Evolutionary conservation across 2,888 invertebrate genomes (phyloP).

Genomic region (Caenorhabditis sulstoni): DNA sequence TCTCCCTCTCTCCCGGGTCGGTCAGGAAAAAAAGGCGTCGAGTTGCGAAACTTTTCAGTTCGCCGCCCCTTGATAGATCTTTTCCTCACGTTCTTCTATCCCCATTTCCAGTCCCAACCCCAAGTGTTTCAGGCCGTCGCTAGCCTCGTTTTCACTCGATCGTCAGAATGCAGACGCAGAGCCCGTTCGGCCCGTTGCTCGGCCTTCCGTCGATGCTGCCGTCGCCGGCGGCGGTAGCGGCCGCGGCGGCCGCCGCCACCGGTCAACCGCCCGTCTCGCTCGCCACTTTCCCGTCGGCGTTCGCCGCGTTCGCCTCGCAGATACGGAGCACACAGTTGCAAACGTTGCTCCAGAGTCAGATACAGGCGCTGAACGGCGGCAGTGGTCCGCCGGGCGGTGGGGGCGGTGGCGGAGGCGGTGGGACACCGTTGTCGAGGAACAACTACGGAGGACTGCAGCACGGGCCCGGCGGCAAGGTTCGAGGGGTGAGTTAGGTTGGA

Average conservation of each 20-base stretch:
- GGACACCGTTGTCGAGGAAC: slow-evolving; percentile 30
- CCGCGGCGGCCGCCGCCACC: slow-evolving; percentile 13
- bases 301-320: slow-evolving; percentile 67
- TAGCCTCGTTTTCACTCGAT: no score
- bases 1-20: no score
- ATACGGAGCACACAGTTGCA: slow-evolving; percentile 64
- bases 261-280: slow-evolving; percentile 35
- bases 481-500: slow-evolving; percentile 36
- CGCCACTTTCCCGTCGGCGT: slow-evolving; percentile 65
- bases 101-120: not conserved
- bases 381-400: slow-evolving; percentile 5
- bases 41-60: no score
- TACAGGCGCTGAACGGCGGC: slow-evolving; percentile 52
- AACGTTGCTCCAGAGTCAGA: slow-evolving; percentile 63
- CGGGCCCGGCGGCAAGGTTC: slow-evolving; percentile 31
- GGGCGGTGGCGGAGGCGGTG: slow-evolving; percentile 20
- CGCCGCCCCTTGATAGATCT: no score
- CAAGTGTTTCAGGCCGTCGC: no score
- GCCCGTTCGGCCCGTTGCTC: slow-evolving; percentile 51
- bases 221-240: slow-evolving; percentile 28
- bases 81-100: not conserved
- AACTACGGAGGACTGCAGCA: slow-evolving; percentile 25
- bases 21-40: no score
- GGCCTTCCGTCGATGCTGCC: slow-evolving; percentile 27
- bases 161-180: slow-evolving; percentile 56